phyloP scores from a whole-genome alignment of 2,888 invertebrate species.

The Podotricha telesiphe region DNA sequence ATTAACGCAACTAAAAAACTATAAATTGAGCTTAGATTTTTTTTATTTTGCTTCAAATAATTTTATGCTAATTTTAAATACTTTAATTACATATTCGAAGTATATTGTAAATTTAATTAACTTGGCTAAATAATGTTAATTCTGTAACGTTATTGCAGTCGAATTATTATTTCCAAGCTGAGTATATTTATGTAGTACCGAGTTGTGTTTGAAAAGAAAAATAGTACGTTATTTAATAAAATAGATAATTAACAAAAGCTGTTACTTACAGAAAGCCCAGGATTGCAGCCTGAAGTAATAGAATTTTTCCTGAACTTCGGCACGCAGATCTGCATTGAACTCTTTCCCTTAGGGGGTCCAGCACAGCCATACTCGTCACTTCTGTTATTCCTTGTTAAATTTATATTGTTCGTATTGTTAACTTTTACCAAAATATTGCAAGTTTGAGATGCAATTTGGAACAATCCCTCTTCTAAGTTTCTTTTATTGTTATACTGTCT shows the following conservation, averaged over 20 bases:
- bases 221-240: not conserved
- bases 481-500: conserved; percentile 81
- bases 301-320: conserved; percentile 81
- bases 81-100: no score
- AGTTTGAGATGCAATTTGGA: conserved; percentile 91
- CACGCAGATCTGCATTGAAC: conserved; percentile 83
- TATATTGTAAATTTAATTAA: no score
- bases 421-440: conserved; percentile 90
- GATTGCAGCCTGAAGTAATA: conserved; percentile 81
- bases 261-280: conserved; percentile 84
- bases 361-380: conserved; percentile 85
- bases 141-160: not conserved
- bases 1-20: no score
- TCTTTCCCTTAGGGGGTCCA: conserved; percentile 69
- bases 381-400: conserved; percentile 85
- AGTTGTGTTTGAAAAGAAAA: not conserved
- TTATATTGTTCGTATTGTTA: conserved; percentile 89
- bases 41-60: no score
- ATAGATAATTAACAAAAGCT: not conserved
- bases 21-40: no score
- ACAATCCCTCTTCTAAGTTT: conserved; percentile 89
- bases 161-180: not conserved
- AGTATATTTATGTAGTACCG: not conserved
- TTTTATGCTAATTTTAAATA: no score
- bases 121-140: no score